Conservation (phyloP, 2,888 invertebrate genomes). For the Troilus luridus region DNA sequence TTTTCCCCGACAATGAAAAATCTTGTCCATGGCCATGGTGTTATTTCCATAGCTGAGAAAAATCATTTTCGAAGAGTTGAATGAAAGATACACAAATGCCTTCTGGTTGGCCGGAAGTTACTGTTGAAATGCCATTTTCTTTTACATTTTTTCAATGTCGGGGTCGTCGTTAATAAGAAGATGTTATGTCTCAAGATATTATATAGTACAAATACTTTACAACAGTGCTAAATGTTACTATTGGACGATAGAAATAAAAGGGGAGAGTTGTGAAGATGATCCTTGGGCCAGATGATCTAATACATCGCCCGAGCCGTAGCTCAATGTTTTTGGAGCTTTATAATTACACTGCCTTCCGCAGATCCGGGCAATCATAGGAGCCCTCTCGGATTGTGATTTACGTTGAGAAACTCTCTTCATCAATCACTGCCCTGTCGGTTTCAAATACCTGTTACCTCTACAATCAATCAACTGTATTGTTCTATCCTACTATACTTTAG, state of each 20-base stretch:
- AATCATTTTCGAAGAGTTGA: too few relatives aligned
- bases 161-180: too few relatives aligned
- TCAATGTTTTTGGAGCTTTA: not conserved
- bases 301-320: not conserved
- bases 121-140: too few relatives aligned
- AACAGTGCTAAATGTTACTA: not conserved
- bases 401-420: constrained; percentile 35
- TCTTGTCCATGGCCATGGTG: too few relatives aligned
- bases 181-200: too few relatives aligned
- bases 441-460: constrained; percentile 34
- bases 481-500: not conserved
- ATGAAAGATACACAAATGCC: too few relatives aligned
- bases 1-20: too few relatives aligned
- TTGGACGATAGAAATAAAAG: not conserved
- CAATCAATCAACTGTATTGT: constrained; percentile 45
- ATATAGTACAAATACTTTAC: too few relatives aligned
- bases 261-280: not conserved
- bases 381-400: not conserved
- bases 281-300: not conserved
- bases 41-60: too few relatives aligned
- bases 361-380: not conserved
- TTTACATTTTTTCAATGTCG: too few relatives aligned
- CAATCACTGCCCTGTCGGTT: constrained; percentile 34
- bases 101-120: too few relatives aligned
- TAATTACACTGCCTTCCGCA: not conserved